Evolutionary conservation across 2,797 vertebrate species (phyloP).

Genomic region (Linurgus olivaceus): DNA sequence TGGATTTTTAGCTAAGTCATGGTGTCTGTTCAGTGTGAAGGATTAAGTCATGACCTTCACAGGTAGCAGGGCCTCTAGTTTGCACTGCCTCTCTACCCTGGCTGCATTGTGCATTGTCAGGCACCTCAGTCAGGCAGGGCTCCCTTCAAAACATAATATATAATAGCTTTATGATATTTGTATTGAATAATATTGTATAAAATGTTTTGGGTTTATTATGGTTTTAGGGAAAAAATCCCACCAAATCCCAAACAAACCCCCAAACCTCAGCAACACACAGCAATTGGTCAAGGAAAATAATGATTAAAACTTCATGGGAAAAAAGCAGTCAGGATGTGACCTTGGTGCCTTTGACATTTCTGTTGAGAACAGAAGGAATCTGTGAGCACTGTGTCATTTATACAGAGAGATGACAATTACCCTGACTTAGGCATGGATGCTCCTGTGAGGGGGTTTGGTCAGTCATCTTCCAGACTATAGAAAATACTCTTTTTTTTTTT

Average conservation of each 20-base stretch:
- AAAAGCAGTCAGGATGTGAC: neutral
- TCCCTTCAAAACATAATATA: neutral
- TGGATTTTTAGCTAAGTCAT: conserved; percentile 45
- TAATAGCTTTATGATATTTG: neutral
- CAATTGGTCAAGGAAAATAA: neutral
- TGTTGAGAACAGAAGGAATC: neutral
- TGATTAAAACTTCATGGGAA: neutral
- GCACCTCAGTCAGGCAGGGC: neutral
- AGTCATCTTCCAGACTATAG: conserved; percentile 21
- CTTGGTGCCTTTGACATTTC: conserved; percentile 9
- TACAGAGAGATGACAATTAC: neutral
- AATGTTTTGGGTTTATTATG: neutral
- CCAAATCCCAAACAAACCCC: neutral
- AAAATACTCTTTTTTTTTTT: neutral
- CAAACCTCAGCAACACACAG: neutral
- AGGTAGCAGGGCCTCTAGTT: conserved; percentile 32
- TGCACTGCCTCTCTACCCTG: neutral
- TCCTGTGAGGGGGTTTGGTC: neutral
- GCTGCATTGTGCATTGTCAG: neutral
- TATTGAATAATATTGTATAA: neutral
- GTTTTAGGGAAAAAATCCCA: fast-evolving
- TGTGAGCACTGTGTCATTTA: neutral
- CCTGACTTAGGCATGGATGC: neutral
- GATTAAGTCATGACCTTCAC: conserved; percentile 41
- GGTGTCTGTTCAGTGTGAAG: conserved; percentile 35